Evolutionary conservation across 2,888 invertebrate genomes (phyloP), one percentile per base, ranked within the genome.

Genomic region (Macrosoma leucophasiata): DNA sequence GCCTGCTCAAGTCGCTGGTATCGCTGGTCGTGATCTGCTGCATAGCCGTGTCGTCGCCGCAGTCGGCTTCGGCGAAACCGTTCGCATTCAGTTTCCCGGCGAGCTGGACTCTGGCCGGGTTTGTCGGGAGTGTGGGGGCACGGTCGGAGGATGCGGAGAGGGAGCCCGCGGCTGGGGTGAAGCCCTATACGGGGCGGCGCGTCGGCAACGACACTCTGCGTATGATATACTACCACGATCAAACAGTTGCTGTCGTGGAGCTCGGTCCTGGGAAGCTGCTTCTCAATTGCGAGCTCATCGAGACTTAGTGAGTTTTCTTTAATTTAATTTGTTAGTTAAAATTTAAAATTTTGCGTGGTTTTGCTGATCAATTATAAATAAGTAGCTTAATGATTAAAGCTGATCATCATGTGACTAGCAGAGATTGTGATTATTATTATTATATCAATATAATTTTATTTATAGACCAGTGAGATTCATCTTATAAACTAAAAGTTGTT

Each of bases 291-390:
- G 92, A 93, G 67, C 86, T 95, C 53, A 91, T 95, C 60, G 95
- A 95, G 86, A 92, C 93, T 49, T 90, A 90, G 95, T 95, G 76
- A 93, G 94, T 92, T 15, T n/a, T n/a, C n/a, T n/a, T n/a, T n/a
- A n/a, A n/a, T n/a, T n/a, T n/a, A n/a, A n/a, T n/a, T n/a, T n/a
- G n/a, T n/a, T n/a, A n/a, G n/a, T n/a, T n/a, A n/a, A n/a, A n/a
- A n/a, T n/a, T n/a, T n/a, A n/a, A n/a, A n/a, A n/a, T n/a, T n/a
- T n/a, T n/a, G n/a, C n/a, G n/a, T n/a, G n/a, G n/a, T n/a, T n/a
- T n/a, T n/a, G n/a, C n/a, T n/a, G n/a, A n/a, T n/a, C n/a, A n/a
- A n/a, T n/a, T n/a, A n/a, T n/a, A n/a, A n/a, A n/a, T n/a, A n/a
- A n/a, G n/a, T n/a, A n/a, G n/a, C n/a, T n/a, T n/a, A n/a, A n/a